Base-by-base conservation (phyloP, 2,888 invertebrate genomes). In the Protophormia terraenovae region DNA sequence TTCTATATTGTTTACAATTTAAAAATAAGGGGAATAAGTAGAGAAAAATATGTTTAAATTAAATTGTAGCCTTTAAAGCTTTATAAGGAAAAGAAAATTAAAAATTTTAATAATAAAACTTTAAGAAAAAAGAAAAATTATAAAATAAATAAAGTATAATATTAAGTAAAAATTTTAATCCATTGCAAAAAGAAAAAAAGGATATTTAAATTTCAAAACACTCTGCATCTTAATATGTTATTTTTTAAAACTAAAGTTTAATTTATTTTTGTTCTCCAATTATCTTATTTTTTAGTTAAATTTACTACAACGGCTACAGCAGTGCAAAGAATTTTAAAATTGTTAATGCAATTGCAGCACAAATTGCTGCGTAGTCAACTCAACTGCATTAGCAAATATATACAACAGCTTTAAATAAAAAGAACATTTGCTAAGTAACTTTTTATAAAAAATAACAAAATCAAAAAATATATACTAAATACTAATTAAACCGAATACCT, bases 321-420 rank as follows among this genome's bases (percentile, higher is more conserved):
- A 88, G 90, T 91, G 91, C 91, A 92, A 89, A 89, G 92, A 84
- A 90, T 92, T 87, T 86, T 90, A 87, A 90, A 92, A 91, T 88
- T 92, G 89, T 91, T 92, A 88, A 92, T 92, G 90, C 91, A 90
- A 91, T 87, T 91, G 89, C 91, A 92, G 90, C 90, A 91, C 84
- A 92, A 93, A 89, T 86, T 92, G 92, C 89, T 93, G 89, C 91
- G 91, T 62, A 86, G 89, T 89, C 81, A 90, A 89, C 88, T 87
- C 86, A 87, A 89, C 89, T 89, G 89, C 90, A 86, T 89, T 91
- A 87, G 90, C 89, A 80, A 88, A 87, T 86, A 89, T 87, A 75
- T 75, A 62, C 45, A 66, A 22, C 55, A 50, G 41, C 73, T 67
- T 7, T 77, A 58, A 77, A 67, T n/a, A 19, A 14, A 22, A 10